Evolutionary conservation across 1,140 invertebrate genomes (phyloP), one percentile per base, ranked within the genome.

Genomic region (Microplitis demolitor): DNA sequence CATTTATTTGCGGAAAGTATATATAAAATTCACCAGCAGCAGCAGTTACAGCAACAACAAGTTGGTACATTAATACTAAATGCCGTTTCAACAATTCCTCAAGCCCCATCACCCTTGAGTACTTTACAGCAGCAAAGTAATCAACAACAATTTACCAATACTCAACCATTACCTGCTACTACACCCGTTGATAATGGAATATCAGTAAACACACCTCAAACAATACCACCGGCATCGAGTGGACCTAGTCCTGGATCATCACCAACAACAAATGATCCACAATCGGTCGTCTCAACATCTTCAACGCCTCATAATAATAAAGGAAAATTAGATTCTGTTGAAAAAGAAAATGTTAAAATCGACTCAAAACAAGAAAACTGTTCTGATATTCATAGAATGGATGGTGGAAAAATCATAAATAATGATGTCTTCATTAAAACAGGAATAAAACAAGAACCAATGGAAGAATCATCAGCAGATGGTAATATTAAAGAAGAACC

Each of bases 1-100:
- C 98, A 99, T 84, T 85, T 99, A 61, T 86, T 99, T 14, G 98
- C 98, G 0, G 98, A 99, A 82, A 99, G 99, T 85, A 99, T 99
- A 76, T 99, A 99, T 83, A 99, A 99, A 87, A 99, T 99, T 75
- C 77, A 85, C 24, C 83, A 82, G 3, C 76, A 77, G 37, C 31
- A 64, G 2, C 77, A 75, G 16, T 53, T 50, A 1, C 77, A 76
- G 24, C 66, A 58, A 50, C 72, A 74, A 69, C 73, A 75, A 1
- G 78, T 80, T 5, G 82, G 78, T 69, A 78, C 78, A 9, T 60
- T 79, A 11, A 82, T 74, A 70, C 85, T 82, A 45, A 83, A 77
- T 35, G 78, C 78, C 0, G 74, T 80, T 9, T 78, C 79, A 0
- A 73, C 83, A 3, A 81, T 86, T 73, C 88, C 88, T 0, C 89